A percentile compares a stretch with the other conserved stretches of the same genome.
phyloP scores from a whole-genome alignment of 1,140 invertebrate species.

The Lerema accius region DNA sequence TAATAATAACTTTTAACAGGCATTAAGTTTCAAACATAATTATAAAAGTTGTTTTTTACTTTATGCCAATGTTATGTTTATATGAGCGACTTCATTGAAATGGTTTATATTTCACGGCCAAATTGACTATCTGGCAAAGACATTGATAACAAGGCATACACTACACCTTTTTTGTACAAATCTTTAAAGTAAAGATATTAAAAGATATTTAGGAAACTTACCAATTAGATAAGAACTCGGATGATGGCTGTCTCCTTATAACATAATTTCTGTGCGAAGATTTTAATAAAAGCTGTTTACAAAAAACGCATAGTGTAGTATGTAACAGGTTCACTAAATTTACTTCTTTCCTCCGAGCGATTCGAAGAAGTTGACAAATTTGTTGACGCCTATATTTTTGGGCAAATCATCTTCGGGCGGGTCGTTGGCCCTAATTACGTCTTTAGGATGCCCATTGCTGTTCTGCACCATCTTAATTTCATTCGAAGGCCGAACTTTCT shows the following conservation, averaged over 20 bases:
- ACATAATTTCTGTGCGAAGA: not conserved
- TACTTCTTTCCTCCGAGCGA: slow-evolving; percentile 76
- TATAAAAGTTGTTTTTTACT: no score
- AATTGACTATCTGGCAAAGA: not conserved
- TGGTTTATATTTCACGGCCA: slow-evolving; percentile 1
- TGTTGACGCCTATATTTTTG: slow-evolving; percentile 79
- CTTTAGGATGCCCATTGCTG: slow-evolving; percentile 59
- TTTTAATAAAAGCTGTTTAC: not conserved
- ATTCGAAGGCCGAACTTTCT: slow-evolving; percentile 62
- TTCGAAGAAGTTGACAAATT: slow-evolving; percentile 78
- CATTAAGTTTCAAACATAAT: no score
- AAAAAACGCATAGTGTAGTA: slow-evolving; percentile 1
- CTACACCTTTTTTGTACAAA: not conserved
- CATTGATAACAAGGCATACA: not conserved
- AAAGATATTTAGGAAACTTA: no score
- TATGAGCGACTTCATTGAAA: no score
- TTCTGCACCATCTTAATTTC: slow-evolving; percentile 74
- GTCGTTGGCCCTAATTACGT: slow-evolving; percentile 76
- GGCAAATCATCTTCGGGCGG: slow-evolving; percentile 75
- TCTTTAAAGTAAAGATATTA: not conserved
- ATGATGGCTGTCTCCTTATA: no score
- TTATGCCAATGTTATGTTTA: no score
- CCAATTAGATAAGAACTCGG: no score
- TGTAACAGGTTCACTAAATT: slow-evolving; percentile 8
- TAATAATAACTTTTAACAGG: no score